phyloP scores from a whole-genome alignment of 2,113 vertebrate genomes.

The Smithornis capensis region DNA sequence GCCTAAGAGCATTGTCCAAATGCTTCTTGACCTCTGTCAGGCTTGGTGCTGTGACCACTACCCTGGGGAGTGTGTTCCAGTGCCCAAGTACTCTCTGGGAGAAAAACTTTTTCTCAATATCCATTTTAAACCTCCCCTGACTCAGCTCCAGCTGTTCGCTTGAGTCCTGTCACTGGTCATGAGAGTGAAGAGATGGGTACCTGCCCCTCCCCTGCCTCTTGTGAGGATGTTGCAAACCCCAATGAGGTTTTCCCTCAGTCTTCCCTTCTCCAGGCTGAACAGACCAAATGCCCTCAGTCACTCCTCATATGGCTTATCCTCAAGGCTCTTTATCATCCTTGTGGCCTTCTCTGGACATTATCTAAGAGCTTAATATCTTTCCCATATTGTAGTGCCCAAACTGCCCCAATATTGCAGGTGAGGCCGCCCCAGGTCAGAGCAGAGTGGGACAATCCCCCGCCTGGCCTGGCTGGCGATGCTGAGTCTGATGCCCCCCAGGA shows the following conservation, averaged over 20 bases:
- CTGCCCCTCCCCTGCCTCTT: background rate
- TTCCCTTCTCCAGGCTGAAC: too few species aligned
- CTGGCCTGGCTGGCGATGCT: background rate
- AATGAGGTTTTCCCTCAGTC: background rate
- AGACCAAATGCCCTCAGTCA: too few species aligned
- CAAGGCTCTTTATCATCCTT: background rate
- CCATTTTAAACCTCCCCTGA: background rate
- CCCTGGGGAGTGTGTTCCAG: background rate
- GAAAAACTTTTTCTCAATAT: background rate
- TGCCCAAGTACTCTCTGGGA: background rate
- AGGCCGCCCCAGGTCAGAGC: background rate
- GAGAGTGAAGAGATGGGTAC: background rate
- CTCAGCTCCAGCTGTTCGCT: background rate
- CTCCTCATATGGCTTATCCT: too few species aligned
- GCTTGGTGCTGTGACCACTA: background rate
- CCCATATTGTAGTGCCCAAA: background rate
- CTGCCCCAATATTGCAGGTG: background rate
- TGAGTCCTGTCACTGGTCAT: background rate
- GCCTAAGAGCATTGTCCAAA: background rate
- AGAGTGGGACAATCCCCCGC: background rate
- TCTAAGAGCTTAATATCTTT: background rate
- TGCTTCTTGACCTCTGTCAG: background rate
- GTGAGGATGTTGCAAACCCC: background rate
- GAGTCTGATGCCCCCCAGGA: background rate
- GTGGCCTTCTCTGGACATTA: background rate